Conservation (phyloP, 2,797 vertebrate species). For the Acridotheres tristis region DNA sequence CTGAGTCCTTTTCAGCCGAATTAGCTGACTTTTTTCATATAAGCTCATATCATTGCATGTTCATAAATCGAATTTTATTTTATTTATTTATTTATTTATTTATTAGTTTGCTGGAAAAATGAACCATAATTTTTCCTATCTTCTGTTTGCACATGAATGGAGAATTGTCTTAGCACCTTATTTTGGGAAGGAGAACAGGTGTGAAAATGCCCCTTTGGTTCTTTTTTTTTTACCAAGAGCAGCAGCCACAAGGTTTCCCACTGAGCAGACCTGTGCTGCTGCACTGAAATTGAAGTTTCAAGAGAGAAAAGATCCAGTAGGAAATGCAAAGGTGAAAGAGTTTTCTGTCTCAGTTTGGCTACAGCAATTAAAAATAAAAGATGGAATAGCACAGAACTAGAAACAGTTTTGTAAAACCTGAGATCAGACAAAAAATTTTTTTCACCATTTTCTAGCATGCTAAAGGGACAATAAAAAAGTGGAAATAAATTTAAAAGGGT, state of each 20-base stretch:
- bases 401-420: background rate
- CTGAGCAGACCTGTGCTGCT: background rate
- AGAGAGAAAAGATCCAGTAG: background rate
- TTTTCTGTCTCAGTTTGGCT: background rate
- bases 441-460: background rate
- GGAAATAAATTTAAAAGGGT: background rate
- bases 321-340: background rate
- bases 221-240: too few relatives aligned
- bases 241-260: background rate
- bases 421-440: background rate
- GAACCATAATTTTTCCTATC: background rate
- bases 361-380: background rate
- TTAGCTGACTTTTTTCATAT: background rate
- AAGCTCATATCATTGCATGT: background rate
- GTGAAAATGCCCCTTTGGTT: background rate
- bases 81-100: too few relatives aligned
- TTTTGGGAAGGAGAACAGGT: background rate
- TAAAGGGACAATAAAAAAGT: background rate
- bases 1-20: background rate
- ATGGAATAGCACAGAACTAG: background rate
- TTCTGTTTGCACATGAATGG: background rate
- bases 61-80: background rate
- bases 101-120: background rate
- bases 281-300: background rate
- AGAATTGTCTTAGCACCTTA: fast-evolving